Percentiles rank a stretch among this genome's conserved stretches.
These are phyloP conservation scores for Diachrysia chrysitis DNA, from an alignment of 2,888 invertebrate species.

Conservation along the genomic window DNA sequence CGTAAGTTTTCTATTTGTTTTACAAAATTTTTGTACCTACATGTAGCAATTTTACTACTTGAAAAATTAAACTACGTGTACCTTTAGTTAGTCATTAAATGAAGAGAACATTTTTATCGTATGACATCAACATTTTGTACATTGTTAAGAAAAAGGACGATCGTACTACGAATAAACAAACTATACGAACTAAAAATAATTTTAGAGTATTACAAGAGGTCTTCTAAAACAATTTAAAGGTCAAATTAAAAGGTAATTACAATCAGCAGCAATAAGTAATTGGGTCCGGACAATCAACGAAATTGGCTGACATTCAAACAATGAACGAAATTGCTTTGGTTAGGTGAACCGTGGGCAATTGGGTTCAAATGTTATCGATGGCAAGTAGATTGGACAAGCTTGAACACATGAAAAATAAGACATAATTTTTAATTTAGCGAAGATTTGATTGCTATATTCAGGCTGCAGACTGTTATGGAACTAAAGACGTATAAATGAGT, in stretches of 20 bases:
- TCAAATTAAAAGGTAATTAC: conserved; percentile 20
- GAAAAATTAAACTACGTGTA: too few species aligned
- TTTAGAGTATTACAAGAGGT: not conserved
- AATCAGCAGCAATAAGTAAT: conserved; percentile 35
- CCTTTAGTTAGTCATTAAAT: too few species aligned
- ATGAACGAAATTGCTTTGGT: conserved; percentile 54
- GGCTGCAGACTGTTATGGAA: not conserved
- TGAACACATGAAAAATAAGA: conserved; percentile 28
- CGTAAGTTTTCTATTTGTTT: not conserved
- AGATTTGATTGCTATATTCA: not conserved
- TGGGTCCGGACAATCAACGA: conserved; percentile 40
- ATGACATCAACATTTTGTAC: too few species aligned
- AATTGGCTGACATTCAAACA: conserved; percentile 52
- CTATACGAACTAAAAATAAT: too few species aligned
- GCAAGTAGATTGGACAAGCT: conserved; percentile 38
- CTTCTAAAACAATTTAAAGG: not conserved
- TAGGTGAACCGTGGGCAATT: conserved; percentile 47
- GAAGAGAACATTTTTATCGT: too few species aligned
- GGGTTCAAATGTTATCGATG: conserved; percentile 58
- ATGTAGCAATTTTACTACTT: too few species aligned
- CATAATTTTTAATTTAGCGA: conserved; percentile 30
- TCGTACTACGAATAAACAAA: too few species aligned
- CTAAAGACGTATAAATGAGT: not conserved
- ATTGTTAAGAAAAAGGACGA: too few species aligned
- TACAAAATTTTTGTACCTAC: not conserved